Evolutionary conservation across 2,888 invertebrate species (phyloP).

Genomic region (Hypercompe scribonia): DNA sequence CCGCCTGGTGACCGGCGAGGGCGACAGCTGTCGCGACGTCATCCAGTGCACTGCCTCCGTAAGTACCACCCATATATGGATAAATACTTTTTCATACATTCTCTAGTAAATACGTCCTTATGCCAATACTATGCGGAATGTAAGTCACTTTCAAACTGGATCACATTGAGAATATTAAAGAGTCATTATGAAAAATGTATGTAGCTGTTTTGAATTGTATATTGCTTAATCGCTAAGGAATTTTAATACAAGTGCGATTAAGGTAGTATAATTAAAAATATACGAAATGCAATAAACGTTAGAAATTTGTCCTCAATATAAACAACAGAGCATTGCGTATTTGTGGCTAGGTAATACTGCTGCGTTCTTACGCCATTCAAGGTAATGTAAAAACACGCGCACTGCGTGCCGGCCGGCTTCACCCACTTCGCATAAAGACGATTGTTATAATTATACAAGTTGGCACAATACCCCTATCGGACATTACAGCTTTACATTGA

Average conservation of each 20-base stretch:
- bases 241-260: conserved; percentile 37
- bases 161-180: conserved; percentile 41
- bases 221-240: conserved; percentile 33
- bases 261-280: conserved; percentile 40
- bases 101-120: conserved; percentile 42
- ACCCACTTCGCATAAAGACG: conserved; percentile 26
- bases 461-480: conserved; percentile 18
- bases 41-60: conserved; percentile 98
- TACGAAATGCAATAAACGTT: conserved; percentile 46
- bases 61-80: conserved; percentile 72
- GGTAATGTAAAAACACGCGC: conserved; percentile 45
- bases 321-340: conserved; percentile 52
- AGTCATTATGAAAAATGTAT: conserved; percentile 33
- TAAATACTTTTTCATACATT: conserved; percentile 47
- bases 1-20: conserved; percentile 95
- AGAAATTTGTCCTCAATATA: conserved; percentile 56
- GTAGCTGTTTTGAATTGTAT: conserved; percentile 33
- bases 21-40: conserved; percentile 97
- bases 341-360: conserved; percentile 35
- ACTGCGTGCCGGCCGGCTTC: conserved; percentile 9
- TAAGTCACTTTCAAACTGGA: conserved; percentile 34
- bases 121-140: conserved; percentile 34
- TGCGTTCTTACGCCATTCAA: conserved; percentile 49
- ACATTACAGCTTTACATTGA: conserved; percentile 14
- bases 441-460: conserved; percentile 32